Conservation (phyloP, 2,888 invertebrate genomes). For the Nephrotoma appendiculata region DNA sequence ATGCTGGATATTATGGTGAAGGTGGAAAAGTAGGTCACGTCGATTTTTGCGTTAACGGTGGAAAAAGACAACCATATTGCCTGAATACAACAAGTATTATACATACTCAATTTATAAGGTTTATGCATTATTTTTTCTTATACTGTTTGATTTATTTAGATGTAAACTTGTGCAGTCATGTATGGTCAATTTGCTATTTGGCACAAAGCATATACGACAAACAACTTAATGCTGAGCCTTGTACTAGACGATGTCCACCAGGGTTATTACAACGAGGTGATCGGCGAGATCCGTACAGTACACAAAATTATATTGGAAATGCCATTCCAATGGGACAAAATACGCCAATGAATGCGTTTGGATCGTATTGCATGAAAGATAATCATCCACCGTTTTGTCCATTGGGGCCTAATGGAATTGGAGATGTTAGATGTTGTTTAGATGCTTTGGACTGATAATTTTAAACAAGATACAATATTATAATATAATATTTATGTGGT, state of each 20-base stretch:
- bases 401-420: slow-evolving; percentile 32
- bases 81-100: slow-evolving; percentile 46
- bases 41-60: slow-evolving; percentile 69
- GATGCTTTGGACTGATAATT: not conserved
- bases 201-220: slow-evolving; percentile 54
- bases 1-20: slow-evolving; percentile 67
- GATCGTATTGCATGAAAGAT: slow-evolving; percentile 54
- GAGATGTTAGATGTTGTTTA: slow-evolving; percentile 53
- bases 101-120: not conserved
- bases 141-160: slow-evolving; percentile 30
- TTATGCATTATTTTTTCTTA: too few species aligned
- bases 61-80: slow-evolving; percentile 58
- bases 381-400: slow-evolving; percentile 58
- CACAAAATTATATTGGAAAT: slow-evolving; percentile 37
- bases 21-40: slow-evolving; percentile 57
- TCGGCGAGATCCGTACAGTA: slow-evolving; percentile 7
- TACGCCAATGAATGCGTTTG: slow-evolving; percentile 51
- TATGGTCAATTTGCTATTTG: slow-evolving; percentile 66
- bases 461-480: not conserved
- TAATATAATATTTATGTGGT: not conserved
- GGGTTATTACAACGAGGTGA: slow-evolving; percentile 33
- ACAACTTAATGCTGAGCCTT: slow-evolving; percentile 47
- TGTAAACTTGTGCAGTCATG: slow-evolving; percentile 62
- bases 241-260: slow-evolving; percentile 56
- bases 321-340: slow-evolving; percentile 53